Evolutionary conservation across 2,888 invertebrate species (phyloP), one percentile per base, ranked within the genome.

Genomic region (Chloroclystis v-ata): DNA sequence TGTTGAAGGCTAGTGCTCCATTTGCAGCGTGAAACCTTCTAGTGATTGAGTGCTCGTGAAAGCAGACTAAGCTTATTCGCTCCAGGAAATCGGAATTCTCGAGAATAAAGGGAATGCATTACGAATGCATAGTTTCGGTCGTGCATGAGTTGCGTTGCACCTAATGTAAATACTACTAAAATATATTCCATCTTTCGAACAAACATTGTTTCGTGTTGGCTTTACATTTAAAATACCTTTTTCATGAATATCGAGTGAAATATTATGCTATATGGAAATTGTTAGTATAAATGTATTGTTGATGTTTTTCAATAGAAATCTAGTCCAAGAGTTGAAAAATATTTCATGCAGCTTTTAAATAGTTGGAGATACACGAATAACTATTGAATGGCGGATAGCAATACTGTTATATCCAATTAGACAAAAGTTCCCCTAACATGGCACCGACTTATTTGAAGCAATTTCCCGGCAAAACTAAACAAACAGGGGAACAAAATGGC

Each of bases 321-420:
- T n/a, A n/a, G n/a, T n/a, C n/a, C n/a, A n/a, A n/a, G n/a, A n/a
- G n/a, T n/a, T n/a, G n/a, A n/a, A n/a, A n/a, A n/a, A n/a, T n/a
- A n/a, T n/a, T n/a, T n/a, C n/a, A n/a, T n/a, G n/a, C n/a, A n/a
- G n/a, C n/a, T n/a, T n/a, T n/a, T n/a, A n/a, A n/a, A n/a, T n/a
- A n/a, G n/a, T n/a, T n/a, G n/a, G n/a, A n/a, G n/a, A n/a, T n/a
- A n/a, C n/a, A n/a, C n/a, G n/a, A n/a, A n/a, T n/a, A n/a, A n/a
- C n/a, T n/a, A n/a, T n/a, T n/a, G n/a, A n/a, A n/a, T n/a, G n/a
- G n/a, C n/a, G n/a, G n/a, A n/a, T n/a, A n/a, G n/a, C n/a, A n/a
- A n/a, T n/a, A n/a, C n/a, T n/a, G n/a, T n/a, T n/a, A n/a, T n/a
- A 46, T 47, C 58, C 60, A 62, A 64, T 62, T 62, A 62, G 55